Percentiles rank a stretch among this genome's conserved stretches.
Evolutionary conservation across 2,797 vertebrate species (phyloP).

Genomic region (Scyliorhinus canicula): DNA sequence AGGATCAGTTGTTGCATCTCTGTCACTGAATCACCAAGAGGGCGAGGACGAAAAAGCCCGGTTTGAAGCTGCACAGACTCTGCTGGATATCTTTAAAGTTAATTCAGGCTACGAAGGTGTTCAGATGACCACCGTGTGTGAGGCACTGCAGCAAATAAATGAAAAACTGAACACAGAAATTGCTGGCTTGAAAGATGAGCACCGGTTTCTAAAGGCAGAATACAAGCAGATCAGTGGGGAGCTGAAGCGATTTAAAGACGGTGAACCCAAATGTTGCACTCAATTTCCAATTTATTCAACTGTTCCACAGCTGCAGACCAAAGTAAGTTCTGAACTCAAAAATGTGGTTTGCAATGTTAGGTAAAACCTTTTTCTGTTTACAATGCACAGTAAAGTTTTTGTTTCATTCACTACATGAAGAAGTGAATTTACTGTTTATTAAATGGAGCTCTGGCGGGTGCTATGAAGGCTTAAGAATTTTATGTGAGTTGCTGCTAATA

Average conservation of each 20-base stretch:
- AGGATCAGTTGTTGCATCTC: conserved; percentile 33
- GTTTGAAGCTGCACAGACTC: conserved; percentile 34
- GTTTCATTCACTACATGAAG: not conserved
- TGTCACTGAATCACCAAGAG: conserved; percentile 33
- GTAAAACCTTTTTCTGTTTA: not conserved
- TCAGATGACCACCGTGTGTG: conserved; percentile 37
- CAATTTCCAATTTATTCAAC: conserved; percentile 11
- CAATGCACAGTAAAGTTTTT: not conserved
- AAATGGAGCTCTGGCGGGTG: not conserved
- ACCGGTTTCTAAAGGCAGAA: conserved; percentile 23
- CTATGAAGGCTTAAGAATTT: not conserved
- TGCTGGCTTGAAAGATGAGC: conserved; percentile 33
- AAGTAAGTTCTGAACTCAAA: conserved; percentile 26
- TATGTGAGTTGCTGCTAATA: not conserved
- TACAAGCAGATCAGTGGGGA: conserved; percentile 28
- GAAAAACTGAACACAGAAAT: conserved; percentile 31
- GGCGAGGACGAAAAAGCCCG: conserved; percentile 33
- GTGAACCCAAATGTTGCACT: conserved; percentile 32
- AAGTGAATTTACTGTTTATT: not conserved
- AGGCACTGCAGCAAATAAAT: conserved; percentile 33
- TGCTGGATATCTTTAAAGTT: conserved; percentile 34
- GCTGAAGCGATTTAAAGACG: conserved; percentile 34
- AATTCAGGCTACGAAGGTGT: conserved; percentile 30
- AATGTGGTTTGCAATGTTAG: not conserved
- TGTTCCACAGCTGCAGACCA: not conserved